Percentiles rank a stretch among this genome's conserved stretches.
These are phyloP conservation scores for Drosophila subobscura DNA, from an alignment of 1,140 invertebrate genomes.

Conservation along the genomic window DNA sequence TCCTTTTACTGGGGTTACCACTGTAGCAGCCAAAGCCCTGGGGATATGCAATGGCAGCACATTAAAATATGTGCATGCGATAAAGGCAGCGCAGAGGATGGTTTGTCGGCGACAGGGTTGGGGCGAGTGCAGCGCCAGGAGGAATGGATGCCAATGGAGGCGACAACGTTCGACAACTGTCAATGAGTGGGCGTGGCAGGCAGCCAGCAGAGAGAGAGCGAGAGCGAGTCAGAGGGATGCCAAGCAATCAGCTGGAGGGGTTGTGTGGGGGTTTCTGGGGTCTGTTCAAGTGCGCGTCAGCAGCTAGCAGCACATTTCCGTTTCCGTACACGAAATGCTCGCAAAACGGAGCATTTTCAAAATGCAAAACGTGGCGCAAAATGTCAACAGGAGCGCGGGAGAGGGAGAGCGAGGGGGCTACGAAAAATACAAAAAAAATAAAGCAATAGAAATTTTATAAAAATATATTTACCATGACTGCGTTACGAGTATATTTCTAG, in stretches of 20 bases:
- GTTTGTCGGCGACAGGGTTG: no score
- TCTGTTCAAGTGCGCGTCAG: conserved; percentile 63
- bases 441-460: conserved; percentile 78
- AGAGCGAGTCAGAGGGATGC: not conserved
- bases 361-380: conserved; percentile 78
- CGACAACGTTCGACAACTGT: conserved; percentile 71
- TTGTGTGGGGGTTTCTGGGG: conserved; percentile 13
- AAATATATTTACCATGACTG: conserved; percentile 67
- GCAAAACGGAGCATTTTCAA: conserved; percentile 75
- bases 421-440: conserved; percentile 41
- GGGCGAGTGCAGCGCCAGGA: conserved; percentile 5
- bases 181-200: conserved; percentile 46
- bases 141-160: conserved; percentile 45
- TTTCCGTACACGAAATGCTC: conserved; percentile 79
- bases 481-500: conserved; percentile 61
- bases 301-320: conserved; percentile 76
- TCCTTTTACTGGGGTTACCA: conserved; percentile 2
- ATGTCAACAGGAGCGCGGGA: conserved; percentile 61
- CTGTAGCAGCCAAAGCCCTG: conserved; percentile 18
- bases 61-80: conserved; percentile 71
- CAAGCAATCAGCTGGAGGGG: not conserved
- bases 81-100: not conserved
- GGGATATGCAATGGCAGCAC: conserved; percentile 66
- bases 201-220: not conserved
- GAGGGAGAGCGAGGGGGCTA: not conserved